phyloP scores from a whole-genome alignment of 1,140 invertebrate species.

The Drosophila quadrilineata region DNA sequence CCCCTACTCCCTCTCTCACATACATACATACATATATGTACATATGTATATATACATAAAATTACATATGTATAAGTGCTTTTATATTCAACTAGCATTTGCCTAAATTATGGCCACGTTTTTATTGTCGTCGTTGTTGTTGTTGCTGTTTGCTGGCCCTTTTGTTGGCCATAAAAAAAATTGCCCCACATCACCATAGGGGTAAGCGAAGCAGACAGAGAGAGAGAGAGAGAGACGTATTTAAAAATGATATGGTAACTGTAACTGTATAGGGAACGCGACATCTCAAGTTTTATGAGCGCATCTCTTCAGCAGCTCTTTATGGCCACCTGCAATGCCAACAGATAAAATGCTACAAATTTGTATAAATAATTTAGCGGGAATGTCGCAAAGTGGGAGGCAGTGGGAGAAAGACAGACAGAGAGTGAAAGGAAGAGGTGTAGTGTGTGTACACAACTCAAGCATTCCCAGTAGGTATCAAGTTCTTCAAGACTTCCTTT shows the following conservation, averaged over 20 bases:
- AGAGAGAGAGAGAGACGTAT: background rate
- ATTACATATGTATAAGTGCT: constrained; percentile 37
- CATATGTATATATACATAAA: constrained; percentile 15
- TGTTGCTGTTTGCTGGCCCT: constrained; percentile 42
- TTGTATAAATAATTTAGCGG: constrained; percentile 62
- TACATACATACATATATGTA: background rate
- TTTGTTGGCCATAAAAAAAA: constrained; percentile 69
- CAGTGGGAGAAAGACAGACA: background rate
- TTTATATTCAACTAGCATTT: constrained; percentile 47
- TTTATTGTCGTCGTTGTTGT: constrained; percentile 43
- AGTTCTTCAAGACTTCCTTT: too few relatives aligned
- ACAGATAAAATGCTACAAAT: constrained; percentile 62
- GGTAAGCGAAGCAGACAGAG: background rate
- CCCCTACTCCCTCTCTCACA: too few relatives aligned
- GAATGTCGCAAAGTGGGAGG: too few relatives aligned
- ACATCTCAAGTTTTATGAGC: constrained; percentile 64
- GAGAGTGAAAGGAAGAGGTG: too few relatives aligned
- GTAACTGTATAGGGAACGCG: constrained; percentile 9
- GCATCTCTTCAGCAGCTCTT: constrained; percentile 55
- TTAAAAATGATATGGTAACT: background rate
- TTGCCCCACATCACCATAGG: constrained; percentile 6
- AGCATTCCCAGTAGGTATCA: background rate
- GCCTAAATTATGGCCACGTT: constrained; percentile 56
- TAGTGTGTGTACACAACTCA: background rate
- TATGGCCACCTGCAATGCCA: constrained; percentile 70